Base-by-base conservation (phyloP, 2,888 invertebrate genomes). In the Drosophila fungiperda region DNA sequence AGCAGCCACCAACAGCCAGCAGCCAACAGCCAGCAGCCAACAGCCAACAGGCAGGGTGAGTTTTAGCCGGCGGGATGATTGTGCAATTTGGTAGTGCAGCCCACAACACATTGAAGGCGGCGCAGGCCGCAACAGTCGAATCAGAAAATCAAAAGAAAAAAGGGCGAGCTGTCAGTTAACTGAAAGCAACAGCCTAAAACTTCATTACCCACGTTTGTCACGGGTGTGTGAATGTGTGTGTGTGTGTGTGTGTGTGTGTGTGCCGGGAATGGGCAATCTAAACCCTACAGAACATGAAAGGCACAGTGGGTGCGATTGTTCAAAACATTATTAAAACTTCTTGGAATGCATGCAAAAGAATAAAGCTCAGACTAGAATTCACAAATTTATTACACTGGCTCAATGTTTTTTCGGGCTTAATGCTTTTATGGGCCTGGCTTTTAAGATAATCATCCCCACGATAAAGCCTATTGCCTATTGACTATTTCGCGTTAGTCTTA, bases 151-250 rank as follows among this genome's bases (percentile, higher is more conserved):
- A 78, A 68, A 68, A 48, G 55, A 53, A 65, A 64, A 58, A 50
- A 50, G 61, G 53, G 66, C 71, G 68, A 80, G 49, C 59, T 60
- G 76, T 82, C 83, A 84, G 82, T 67, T 69, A 74, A 58, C 77
- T 68, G 63, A 83, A 80, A 76, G 88, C 88, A 80, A 86, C 86
- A 84, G 84, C 78, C 80, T 80, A 73, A 86, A 88, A 88, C 83
- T 86, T 77, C 85, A 84, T 88, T 88, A 83, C 76, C 75, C 73
- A 77, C 71, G 68, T 69, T 70, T 55, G 73, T 66, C 49, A 73
- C 61, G 58, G 61, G 57, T 64, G 42, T 33, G 32, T 23, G 35
- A 32, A 12, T 45, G 35, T 57, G 52, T 42, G 53, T 17, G 20
- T 50, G n/a, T 52, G 33, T 45, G 26, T 61, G 55, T 38, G 3